phyloP scores from a whole-genome alignment of 2,888 invertebrate genomes.

The Pharmacophagus antenor region DNA sequence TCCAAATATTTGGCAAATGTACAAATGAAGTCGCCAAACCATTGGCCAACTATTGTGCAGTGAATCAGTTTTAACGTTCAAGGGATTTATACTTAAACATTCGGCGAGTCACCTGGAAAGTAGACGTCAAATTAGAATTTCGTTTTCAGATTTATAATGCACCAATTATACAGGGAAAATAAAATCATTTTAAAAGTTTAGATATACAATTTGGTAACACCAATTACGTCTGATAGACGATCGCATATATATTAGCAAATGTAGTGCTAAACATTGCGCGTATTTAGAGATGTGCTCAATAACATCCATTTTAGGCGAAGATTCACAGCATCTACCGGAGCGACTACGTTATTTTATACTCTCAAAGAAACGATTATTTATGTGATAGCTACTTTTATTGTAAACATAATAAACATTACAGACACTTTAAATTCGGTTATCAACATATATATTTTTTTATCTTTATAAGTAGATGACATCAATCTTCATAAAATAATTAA shows the following conservation, averaged over 20 bases:
- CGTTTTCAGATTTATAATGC: constrained; percentile 67
- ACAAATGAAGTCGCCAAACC: constrained; percentile 59
- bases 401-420: neutral
- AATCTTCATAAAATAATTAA: constrained; percentile 39
- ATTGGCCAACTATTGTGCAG: constrained; percentile 64
- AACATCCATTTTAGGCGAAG: constrained; percentile 55
- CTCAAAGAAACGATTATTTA: neutral
- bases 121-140: constrained; percentile 80
- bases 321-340: constrained; percentile 42
- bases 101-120: constrained; percentile 80
- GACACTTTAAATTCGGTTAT: neutral
- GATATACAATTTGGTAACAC: constrained; percentile 69
- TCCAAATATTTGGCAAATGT: constrained; percentile 41
- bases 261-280: constrained; percentile 49
- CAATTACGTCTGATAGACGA: constrained; percentile 55
- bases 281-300: constrained; percentile 56
- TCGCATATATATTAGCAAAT: constrained; percentile 48
- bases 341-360: neutral
- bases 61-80: constrained; percentile 66
- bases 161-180: constrained; percentile 62
- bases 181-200: constrained; percentile 46
- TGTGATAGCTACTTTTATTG: neutral
- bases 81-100: constrained; percentile 74
- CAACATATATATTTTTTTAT: constrained; percentile 1
- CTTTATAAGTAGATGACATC: constrained; percentile 41